Base-by-base conservation (phyloP, 1,140 invertebrate genomes). In the Dreissena polymorpha region DNA sequence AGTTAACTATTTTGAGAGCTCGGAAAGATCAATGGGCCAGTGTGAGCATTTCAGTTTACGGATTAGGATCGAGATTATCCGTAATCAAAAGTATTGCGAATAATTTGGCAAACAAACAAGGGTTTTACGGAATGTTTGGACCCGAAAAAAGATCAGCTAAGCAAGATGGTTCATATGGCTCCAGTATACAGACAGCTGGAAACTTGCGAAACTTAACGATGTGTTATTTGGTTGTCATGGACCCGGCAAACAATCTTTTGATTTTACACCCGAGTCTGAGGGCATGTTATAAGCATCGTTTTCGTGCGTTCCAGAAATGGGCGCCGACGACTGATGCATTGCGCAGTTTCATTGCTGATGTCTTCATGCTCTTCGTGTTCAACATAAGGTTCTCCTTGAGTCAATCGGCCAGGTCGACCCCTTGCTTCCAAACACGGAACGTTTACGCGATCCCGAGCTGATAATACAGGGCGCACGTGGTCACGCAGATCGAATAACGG, bases 291-390 rank as follows among this genome's bases (percentile, higher is more conserved):
- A 39, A 39, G 39, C 39, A 8, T 39, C 39, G 8, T 39, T 5
- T 39, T 39, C 39, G 39, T 5, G 18, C 25, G 23, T n/a, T 0
- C 50, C 39, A n/a, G 18, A 13, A 6, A 18, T 69, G 50, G 49
- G 14, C 18, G 50, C 51, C 16, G 76, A 69, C n/a, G 55, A 64
- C 55, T 64, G 76, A 7, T 77, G 65, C n/a, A n/a, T n/a, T n/a
- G n/a, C n/a, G n/a, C n/a, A n/a, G n/a, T n/a, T n/a, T n/a, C n/a
- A n/a, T n/a, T n/a, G n/a, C n/a, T n/a, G n/a, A n/a, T n/a, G n/a
- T n/a, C n/a, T 12, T 55, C 18, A 55, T 18, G 53, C 53, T 55
- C 53, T 55, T 55, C 53, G 53, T 55, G 53, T 55, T 12, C n/a
- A n/a, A n/a, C n/a, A n/a, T n/a, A n/a, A n/a, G n/a, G n/a, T n/a